phyloP scores from a whole-genome alignment of 1,140 invertebrate genomes.

The Subanguina moxae region DNA sequence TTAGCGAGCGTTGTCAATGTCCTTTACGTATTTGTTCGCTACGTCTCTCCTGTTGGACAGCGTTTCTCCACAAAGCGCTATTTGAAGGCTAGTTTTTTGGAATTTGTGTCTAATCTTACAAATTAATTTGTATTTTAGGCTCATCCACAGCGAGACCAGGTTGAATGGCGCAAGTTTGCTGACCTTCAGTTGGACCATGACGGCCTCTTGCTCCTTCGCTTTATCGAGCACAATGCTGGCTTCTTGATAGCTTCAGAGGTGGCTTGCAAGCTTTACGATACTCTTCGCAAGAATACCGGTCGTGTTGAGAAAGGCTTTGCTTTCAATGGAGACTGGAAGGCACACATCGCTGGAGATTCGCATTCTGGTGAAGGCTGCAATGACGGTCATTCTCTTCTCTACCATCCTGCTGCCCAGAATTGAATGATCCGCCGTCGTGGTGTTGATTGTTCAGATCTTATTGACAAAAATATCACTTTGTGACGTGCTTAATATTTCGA shows the following conservation, averaged over 20 bases:
- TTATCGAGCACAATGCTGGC: slow-evolving; percentile 1
- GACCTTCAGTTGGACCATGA: slow-evolving; percentile 3
- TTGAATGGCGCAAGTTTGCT: not conserved
- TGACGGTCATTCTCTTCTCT: too few relatives aligned
- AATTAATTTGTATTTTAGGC: not conserved
- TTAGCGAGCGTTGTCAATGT: slow-evolving; percentile 2
- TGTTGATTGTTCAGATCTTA: too few relatives aligned
- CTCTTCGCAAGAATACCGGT: not conserved
- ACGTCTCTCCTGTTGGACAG: not conserved
- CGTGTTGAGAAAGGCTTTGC: too few relatives aligned
- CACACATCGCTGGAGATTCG: too few relatives aligned
- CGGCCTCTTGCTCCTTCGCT: slow-evolving; percentile 8
- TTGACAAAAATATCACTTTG: too few relatives aligned
- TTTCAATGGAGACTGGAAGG: too few relatives aligned
- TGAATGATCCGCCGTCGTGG: too few relatives aligned
- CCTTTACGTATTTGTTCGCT: not conserved
- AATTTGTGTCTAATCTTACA: too few relatives aligned
- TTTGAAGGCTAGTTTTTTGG: not conserved
- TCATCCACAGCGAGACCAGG: not conserved
- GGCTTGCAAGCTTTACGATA: not conserved
- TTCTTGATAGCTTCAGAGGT: slow-evolving; percentile 7
- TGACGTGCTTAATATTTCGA: too few relatives aligned
- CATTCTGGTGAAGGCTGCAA: too few relatives aligned
- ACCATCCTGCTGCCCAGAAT: too few relatives aligned
- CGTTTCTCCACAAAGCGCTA: not conserved